Conservation (phyloP, 2,797 vertebrate species). For the Bradypodion pumilum region DNA sequence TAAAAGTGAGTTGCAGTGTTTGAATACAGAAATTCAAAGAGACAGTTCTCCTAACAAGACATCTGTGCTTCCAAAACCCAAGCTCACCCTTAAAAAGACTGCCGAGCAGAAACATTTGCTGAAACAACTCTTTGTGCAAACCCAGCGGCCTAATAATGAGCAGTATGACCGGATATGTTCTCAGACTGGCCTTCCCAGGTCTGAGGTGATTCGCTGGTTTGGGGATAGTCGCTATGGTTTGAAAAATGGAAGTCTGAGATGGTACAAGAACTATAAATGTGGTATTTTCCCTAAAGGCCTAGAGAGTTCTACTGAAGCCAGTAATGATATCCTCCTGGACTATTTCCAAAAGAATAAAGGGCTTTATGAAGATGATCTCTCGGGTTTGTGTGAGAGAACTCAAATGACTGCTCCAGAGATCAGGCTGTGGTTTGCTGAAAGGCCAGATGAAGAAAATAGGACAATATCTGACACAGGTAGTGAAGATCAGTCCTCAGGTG, state of each 20-base stretch:
- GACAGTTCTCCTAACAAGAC: constrained; percentile 48
- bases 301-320: constrained; percentile 70
- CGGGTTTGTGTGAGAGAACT: constrained; percentile 81
- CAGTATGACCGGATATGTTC: constrained; percentile 90
- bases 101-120: constrained; percentile 92
- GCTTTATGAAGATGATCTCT: constrained; percentile 84
- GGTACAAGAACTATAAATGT: constrained; percentile 91
- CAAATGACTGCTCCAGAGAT: constrained; percentile 86
- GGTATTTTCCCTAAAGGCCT: constrained; percentile 80
- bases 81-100: constrained; percentile 86
- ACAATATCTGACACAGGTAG: constrained; percentile 54
- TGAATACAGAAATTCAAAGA: constrained; percentile 42
- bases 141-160: constrained; percentile 91
- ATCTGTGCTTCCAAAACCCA: constrained; percentile 59
- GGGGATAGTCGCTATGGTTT: constrained; percentile 94
- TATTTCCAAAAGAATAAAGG: constrained; percentile 80
- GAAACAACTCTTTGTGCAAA: constrained; percentile 91
- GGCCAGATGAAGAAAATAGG: constrained; percentile 71
- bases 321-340: constrained; percentile 79
- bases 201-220: constrained; percentile 96
- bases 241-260: constrained; percentile 95
- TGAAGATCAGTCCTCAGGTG: constrained; percentile 59
- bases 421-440: constrained; percentile 86
- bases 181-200: constrained; percentile 85
- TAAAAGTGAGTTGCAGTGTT: constrained; percentile 71